Conservation (phyloP, 2,888 invertebrate genomes). For the Dione vanillae region DNA sequence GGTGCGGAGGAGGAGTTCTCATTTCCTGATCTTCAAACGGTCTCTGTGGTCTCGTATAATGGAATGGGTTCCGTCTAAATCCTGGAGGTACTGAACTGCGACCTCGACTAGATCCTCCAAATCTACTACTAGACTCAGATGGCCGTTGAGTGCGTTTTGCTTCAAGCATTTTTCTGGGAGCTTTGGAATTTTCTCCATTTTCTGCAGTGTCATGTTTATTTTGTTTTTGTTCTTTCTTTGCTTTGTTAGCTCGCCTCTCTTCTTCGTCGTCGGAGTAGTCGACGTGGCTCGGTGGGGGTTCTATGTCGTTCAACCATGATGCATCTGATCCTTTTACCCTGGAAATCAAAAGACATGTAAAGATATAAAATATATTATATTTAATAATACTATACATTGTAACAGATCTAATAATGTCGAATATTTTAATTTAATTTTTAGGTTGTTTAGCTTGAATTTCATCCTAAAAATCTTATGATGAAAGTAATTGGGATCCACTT, state of each 20-base stretch:
- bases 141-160: slow-evolving; percentile 72
- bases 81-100: slow-evolving; percentile 66
- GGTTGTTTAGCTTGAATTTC: no score
- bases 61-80: slow-evolving; percentile 58
- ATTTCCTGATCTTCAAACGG: slow-evolving; percentile 56
- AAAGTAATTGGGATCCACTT: no score
- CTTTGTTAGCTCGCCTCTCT: slow-evolving; percentile 84
- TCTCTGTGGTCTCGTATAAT: slow-evolving; percentile 56
- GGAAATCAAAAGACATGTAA: slow-evolving; percentile 47
- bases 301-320: slow-evolving; percentile 93
- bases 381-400: no score
- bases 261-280: slow-evolving; percentile 96
- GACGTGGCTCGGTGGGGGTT: slow-evolving; percentile 89
- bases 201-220: slow-evolving; percentile 57
- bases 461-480: no score
- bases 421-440: no score
- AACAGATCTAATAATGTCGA: no score
- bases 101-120: slow-evolving; percentile 70
- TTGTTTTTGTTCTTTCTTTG: slow-evolving; percentile 62
- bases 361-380: neutral
- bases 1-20: slow-evolving; percentile 62
- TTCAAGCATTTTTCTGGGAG: slow-evolving; percentile 56
- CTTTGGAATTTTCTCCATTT: slow-evolving; percentile 65
- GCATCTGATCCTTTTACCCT: slow-evolving; percentile 95
- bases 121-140: slow-evolving; percentile 73